Percentiles rank a stretch among this genome's conserved stretches.
phyloP scores from a whole-genome alignment of 2,113 vertebrate species.

The Ailurus styani region DNA sequence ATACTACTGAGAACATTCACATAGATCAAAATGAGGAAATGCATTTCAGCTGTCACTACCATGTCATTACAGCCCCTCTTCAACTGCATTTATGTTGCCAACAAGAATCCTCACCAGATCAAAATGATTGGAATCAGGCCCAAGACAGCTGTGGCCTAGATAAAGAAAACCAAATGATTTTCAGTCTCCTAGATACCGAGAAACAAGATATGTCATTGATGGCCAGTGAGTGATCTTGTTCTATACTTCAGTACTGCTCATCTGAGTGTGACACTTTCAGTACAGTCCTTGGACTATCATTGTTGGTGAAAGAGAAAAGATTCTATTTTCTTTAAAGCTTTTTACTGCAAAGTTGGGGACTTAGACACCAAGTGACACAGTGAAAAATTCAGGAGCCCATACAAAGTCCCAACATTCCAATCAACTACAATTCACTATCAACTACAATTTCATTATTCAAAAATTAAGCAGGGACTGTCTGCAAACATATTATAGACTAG shows the following conservation, averaged over 20 bases:
- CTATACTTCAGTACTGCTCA: neutral
- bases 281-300: neutral
- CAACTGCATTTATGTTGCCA: slow-evolving; percentile 14
- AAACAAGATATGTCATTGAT: neutral
- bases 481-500: neutral
- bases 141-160: slow-evolving; percentile 60
- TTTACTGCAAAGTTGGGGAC: neutral
- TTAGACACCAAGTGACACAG: neutral
- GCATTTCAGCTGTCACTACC: slow-evolving; percentile 15
- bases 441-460: neutral
- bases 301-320: neutral
- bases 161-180: slow-evolving; percentile 44
- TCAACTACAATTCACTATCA: neutral
- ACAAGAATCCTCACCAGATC: slow-evolving; percentile 56
- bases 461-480: neutral
- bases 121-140: slow-evolving; percentile 42
- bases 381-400: neutral
- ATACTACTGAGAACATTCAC: neutral
- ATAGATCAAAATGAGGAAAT: slow-evolving; percentile 49
- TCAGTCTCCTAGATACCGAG: slow-evolving; percentile 32
- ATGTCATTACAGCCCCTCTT: neutral
- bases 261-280: neutral
- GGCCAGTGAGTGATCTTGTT: neutral
- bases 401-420: neutral
- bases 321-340: neutral